A percentile compares a stretch with the other conserved stretches of the same genome.
These are phyloP conservation scores for Zaprionus obscuricornis DNA, from an alignment of 2,888 invertebrate species.

Conservation along the genomic window DNA sequence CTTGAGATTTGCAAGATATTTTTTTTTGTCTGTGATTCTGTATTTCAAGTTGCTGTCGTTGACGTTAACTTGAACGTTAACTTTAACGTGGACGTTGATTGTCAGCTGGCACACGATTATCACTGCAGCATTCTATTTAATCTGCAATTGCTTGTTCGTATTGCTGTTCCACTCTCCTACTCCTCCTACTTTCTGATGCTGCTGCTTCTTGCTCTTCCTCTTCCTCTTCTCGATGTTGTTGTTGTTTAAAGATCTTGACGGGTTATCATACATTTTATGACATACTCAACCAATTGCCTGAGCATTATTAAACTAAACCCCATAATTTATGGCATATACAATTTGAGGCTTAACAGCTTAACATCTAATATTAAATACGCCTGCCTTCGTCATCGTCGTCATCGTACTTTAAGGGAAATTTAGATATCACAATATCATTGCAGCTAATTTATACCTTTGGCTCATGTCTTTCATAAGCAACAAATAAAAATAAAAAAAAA, in stretches of 20 bases:
- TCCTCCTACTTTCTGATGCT: too few species aligned
- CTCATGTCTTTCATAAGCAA: too few species aligned
- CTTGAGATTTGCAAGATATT: slow-evolving; percentile 54
- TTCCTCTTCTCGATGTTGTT: too few species aligned
- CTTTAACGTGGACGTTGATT: slow-evolving; percentile 51
- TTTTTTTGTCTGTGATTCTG: too few species aligned
- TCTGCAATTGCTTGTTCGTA: slow-evolving; percentile 32
- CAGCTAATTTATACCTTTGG: too few species aligned
- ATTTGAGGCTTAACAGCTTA: slow-evolving; percentile 18
- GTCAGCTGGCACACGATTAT: slow-evolving; percentile 52
- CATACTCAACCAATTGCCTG: slow-evolving; percentile 23
- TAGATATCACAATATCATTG: too few species aligned
- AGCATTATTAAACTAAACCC: slow-evolving; percentile 5
- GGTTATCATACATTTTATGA: slow-evolving; percentile 52
- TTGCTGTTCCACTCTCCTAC: background rate
- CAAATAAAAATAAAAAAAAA: too few species aligned
- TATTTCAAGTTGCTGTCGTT: slow-evolving; percentile 11
- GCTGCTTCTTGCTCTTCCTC: background rate
- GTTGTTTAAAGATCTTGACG: slow-evolving; percentile 41
- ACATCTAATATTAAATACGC: slow-evolving; percentile 12
- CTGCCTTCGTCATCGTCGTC: too few species aligned
- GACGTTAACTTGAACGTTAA: background rate
- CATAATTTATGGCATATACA: slow-evolving; percentile 33
- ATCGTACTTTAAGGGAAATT: slow-evolving; percentile 1
- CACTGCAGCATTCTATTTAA: slow-evolving; percentile 62